Evolutionary conservation across 2,113 vertebrate species (phyloP).

Genomic region (Aramus guarauna): DNA sequence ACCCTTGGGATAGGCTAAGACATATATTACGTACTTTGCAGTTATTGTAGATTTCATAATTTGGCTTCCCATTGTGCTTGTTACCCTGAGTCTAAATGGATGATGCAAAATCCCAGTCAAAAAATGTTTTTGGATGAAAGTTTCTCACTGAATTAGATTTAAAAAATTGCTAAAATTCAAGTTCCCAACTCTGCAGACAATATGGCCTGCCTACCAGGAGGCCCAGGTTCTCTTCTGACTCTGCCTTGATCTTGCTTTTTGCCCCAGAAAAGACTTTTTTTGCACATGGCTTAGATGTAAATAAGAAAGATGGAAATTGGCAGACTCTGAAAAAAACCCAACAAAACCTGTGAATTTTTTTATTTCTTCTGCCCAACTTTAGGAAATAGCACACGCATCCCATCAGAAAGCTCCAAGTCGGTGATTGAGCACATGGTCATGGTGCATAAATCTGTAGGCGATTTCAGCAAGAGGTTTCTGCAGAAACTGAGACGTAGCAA

Average conservation of each 20-base stretch:
- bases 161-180: neutral
- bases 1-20: neutral
- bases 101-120: neutral
- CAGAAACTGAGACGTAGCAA: constrained; percentile 90
- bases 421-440: constrained; percentile 85
- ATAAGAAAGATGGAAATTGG: neutral
- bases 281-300: neutral
- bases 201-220: neutral
- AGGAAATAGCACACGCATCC: constrained; percentile 84
- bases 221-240: neutral
- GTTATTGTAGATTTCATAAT: neutral
- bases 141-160: neutral
- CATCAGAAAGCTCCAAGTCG: constrained; percentile 46
- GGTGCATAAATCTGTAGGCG: constrained; percentile 85
- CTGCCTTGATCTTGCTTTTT: neutral
- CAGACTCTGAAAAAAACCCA: neutral
- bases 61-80: neutral
- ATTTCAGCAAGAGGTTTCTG: constrained; percentile 85
- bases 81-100: neutral
- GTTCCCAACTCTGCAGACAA: neutral
- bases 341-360: neutral
- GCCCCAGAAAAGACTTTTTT: neutral
- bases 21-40: neutral
- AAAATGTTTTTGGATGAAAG: neutral
- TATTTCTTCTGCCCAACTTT: neutral